phyloP scores from a whole-genome alignment of 2,113 vertebrate genomes.

The Microcebus lehilahytsara region DNA sequence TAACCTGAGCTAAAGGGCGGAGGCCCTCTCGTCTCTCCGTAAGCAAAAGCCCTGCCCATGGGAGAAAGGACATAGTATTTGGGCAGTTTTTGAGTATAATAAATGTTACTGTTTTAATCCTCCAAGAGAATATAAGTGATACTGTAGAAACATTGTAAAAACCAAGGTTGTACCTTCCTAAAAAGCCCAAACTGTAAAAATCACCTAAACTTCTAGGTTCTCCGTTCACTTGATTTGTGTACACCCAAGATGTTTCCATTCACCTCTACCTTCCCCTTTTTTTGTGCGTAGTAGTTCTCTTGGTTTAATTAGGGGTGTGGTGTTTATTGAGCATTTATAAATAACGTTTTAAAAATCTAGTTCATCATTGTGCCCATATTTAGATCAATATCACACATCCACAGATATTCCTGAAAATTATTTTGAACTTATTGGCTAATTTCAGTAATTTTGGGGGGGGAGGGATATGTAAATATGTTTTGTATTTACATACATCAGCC shows the following conservation, averaged over 20 bases:
- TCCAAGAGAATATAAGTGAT: background rate
- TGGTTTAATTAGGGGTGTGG: background rate
- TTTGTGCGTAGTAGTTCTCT: background rate
- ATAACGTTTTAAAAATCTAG: background rate
- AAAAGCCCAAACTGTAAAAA: constrained; percentile 16
- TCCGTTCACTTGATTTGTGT: background rate
- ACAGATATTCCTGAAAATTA: constrained; percentile 36
- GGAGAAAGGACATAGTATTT: background rate
- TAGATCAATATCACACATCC: background rate
- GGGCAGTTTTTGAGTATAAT: background rate
- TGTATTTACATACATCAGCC: background rate
- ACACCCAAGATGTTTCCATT: background rate
- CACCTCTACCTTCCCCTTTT: background rate
- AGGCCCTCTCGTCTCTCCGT: background rate
- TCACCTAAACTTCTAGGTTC: background rate
- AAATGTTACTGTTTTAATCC: background rate
- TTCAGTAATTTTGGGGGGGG: background rate
- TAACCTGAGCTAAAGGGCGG: background rate
- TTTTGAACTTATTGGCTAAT: constrained; percentile 17
- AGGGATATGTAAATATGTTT: background rate
- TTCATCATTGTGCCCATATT: background rate
- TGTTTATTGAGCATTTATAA: constrained; percentile 8
- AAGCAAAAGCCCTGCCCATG: background rate
- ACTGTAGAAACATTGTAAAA: background rate
- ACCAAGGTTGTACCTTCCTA: background rate